Conservation (phyloP, 37 sponge, comb jelly and placozoan species). For the Bolinopsis microptera region DNA sequence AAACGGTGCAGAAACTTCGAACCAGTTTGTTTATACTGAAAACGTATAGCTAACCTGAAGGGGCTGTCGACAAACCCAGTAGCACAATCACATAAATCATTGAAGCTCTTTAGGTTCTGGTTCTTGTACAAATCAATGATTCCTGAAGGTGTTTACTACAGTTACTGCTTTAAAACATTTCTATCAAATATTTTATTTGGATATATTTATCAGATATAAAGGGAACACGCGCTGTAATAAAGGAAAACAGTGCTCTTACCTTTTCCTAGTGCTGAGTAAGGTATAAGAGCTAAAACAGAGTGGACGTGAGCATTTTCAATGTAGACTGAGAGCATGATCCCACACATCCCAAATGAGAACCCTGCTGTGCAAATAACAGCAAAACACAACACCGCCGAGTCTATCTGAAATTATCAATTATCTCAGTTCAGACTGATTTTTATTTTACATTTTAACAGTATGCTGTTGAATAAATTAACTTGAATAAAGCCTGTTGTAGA, state of each 20-base stretch:
- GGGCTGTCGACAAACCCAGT: background rate
- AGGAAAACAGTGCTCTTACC: too few species aligned
- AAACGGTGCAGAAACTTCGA: too few species aligned
- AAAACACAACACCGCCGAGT: background rate
- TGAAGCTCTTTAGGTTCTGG: background rate
- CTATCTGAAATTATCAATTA: background rate
- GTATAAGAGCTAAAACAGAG: background rate
- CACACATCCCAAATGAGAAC: background rate
- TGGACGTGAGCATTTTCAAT: background rate
- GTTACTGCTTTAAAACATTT: too few species aligned
- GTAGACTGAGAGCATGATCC: background rate
- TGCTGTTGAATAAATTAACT: too few species aligned
- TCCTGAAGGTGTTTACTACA: background rate
- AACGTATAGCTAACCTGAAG: background rate
- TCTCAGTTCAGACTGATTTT: background rate
- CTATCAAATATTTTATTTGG: too few species aligned
- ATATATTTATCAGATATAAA: background rate
- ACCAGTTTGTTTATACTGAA: too few species aligned
- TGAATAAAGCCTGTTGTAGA: too few species aligned
- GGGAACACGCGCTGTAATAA: background rate
- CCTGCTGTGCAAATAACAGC: background rate
- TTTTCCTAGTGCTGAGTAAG: background rate
- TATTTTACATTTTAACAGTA: background rate
- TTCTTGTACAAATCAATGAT: constrained; percentile 3
- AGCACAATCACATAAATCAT: background rate